Percentiles rank a stretch among this genome's conserved stretches.
Evolutionary conservation across 2,113 vertebrate species (phyloP).

Genomic region (Sapajus apella): DNA sequence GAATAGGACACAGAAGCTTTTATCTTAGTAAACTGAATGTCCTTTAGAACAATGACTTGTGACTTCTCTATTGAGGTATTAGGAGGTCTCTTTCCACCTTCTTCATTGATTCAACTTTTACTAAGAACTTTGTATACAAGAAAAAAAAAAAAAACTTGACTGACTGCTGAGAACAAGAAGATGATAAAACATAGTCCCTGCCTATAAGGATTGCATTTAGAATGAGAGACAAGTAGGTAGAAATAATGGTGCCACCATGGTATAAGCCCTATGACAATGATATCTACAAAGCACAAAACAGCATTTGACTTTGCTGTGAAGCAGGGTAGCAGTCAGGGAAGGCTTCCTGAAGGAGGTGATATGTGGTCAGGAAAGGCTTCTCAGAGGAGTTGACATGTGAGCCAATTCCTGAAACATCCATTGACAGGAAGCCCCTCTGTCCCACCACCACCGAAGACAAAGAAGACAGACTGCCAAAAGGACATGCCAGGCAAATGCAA

Average conservation of each 20-base stretch:
- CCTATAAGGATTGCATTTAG: not conserved
- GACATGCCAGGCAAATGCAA: not conserved
- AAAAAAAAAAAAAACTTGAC: not conserved
- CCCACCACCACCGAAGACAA: not conserved
- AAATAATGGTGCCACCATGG: not conserved
- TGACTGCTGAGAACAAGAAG: slow-evolving; percentile 6
- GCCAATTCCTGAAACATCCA: not conserved
- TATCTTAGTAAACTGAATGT: not conserved
- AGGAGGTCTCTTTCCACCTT: not conserved
- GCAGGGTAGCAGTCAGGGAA: not conserved
- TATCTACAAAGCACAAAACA: not conserved
- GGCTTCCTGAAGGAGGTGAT: not conserved
- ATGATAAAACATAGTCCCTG: not conserved
- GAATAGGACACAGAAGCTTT: not conserved
- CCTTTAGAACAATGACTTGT: not conserved
- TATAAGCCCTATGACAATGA: not conserved
- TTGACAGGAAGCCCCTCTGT: not conserved
- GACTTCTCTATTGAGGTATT: not conserved
- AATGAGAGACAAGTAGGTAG: not conserved
- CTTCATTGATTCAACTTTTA: not conserved
- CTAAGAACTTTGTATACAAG: not conserved
- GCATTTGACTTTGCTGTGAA: not conserved
- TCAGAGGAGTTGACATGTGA: not conserved
- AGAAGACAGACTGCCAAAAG: not conserved
- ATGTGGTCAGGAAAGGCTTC: not conserved